These are phyloP conservation scores for Pristionchus fissidentatus DNA, from an alignment of 2,888 invertebrate species.

Conservation along the genomic window DNA sequence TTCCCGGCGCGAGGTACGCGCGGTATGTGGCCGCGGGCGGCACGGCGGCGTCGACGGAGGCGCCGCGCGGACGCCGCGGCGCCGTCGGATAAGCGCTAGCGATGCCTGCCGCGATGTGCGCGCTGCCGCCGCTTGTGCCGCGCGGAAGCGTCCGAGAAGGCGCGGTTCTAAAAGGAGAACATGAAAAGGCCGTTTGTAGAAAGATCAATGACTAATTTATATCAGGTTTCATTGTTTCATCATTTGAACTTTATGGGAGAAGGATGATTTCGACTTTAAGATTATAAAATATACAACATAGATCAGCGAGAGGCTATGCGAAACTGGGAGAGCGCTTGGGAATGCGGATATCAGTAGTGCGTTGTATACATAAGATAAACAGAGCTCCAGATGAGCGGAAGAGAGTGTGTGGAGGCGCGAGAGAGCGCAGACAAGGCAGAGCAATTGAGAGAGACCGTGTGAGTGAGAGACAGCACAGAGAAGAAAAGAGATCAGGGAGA, in stretches of 20 bases:
- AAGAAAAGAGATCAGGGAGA: too few relatives aligned
- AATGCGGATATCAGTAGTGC: background rate
- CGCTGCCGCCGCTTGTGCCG: constrained; percentile 34
- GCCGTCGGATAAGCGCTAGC: constrained; percentile 43
- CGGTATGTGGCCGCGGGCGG: constrained; percentile 46
- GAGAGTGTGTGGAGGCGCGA: background rate
- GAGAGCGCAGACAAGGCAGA: background rate
- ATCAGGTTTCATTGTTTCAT: too few relatives aligned
- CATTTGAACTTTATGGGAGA: too few relatives aligned
- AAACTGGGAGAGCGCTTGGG: background rate
- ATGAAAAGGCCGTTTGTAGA: too few relatives aligned
- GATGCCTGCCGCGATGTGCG: background rate
- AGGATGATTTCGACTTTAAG: too few relatives aligned
- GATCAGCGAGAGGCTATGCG: background rate
- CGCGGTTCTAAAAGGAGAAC: constrained; percentile 62
- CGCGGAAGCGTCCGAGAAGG: constrained; percentile 61
- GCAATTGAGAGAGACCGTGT: background rate
- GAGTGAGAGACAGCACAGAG: background rate
- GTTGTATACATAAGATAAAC: constrained; percentile 1
- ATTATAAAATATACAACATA: too few relatives aligned
- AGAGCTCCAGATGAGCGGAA: background rate
- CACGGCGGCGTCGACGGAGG: constrained; percentile 58
- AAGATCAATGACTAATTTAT: too few relatives aligned
- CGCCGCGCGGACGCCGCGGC: constrained; percentile 55
- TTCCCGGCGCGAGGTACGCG: constrained; percentile 58